These are phyloP conservation scores for Pygoscelis antarcticus DNA, from an alignment of 2,113 vertebrate species.

Conservation along the genomic window DNA sequence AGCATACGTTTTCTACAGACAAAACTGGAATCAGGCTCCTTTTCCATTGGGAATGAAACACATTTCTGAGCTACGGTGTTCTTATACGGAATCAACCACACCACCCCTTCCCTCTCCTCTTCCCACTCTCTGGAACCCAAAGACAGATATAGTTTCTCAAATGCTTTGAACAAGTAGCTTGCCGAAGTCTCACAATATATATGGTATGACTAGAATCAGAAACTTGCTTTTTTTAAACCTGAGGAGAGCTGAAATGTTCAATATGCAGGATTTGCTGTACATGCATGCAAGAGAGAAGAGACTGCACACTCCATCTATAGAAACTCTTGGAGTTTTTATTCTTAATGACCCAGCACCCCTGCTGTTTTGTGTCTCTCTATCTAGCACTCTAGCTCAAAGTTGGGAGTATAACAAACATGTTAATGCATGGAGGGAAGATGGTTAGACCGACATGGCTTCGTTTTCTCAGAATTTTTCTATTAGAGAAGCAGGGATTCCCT, in stretches of 20 bases:
- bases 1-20: not conserved
- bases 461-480: not conserved
- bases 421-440: not conserved
- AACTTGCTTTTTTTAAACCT: not conserved
- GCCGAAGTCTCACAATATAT: not conserved
- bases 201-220: not conserved
- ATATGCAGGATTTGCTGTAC: not conserved
- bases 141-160: not conserved
- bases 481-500: not conserved
- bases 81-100: not conserved
- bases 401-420: slow-evolving; percentile 1
- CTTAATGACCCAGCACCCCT: slow-evolving; percentile 3
- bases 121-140: not conserved
- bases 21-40: slow-evolving; percentile 28
- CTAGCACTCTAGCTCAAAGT: not conserved
- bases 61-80: not conserved
- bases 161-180: not conserved
- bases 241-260: not conserved
- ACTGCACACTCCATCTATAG: not conserved
- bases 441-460: not conserved
- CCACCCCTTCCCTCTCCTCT: not conserved
- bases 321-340: not conserved
- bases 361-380: not conserved
- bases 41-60: not conserved
- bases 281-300: not conserved